These are phyloP conservation scores for Hypotaenidia philippensis DNA, from an alignment of 2,797 vertebrate genomes.

Conservation along the genomic window DNA sequence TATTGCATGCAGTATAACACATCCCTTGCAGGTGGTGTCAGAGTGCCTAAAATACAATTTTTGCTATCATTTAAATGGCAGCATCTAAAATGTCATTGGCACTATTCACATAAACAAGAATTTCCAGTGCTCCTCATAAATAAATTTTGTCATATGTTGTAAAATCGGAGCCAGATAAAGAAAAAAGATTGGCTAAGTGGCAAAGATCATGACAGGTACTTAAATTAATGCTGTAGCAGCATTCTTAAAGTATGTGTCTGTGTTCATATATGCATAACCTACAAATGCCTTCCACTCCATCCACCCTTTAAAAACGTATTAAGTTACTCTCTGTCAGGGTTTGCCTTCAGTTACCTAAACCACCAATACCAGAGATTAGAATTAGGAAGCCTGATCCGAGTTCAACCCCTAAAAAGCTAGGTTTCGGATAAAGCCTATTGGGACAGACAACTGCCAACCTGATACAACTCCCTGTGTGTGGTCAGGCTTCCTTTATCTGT, in stretches of 20 bases:
- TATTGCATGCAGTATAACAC: rapidly evolving
- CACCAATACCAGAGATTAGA: not conserved
- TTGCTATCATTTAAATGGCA: rapidly evolving
- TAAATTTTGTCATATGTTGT: not conserved
- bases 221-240: not conserved
- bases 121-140: not conserved
- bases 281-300: not conserved
- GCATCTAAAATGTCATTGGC: not conserved
- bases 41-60: not conserved
- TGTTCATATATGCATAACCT: not conserved
- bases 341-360: not conserved
- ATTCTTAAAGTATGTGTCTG: not conserved
- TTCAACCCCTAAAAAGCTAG: not conserved
- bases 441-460: not conserved
- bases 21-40: not conserved
- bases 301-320: not conserved
- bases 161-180: not conserved
- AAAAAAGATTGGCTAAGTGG: not conserved
- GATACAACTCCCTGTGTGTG: not conserved
- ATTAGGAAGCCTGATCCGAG: not conserved
- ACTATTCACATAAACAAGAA: not conserved
- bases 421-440: not conserved
- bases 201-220: not conserved
- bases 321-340: not conserved
- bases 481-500: not conserved